Percentiles rank a stretch among this genome's conserved stretches.
Conservation (phyloP, 2,888 invertebrate genomes). For the Hyalella azteca region DNA sequence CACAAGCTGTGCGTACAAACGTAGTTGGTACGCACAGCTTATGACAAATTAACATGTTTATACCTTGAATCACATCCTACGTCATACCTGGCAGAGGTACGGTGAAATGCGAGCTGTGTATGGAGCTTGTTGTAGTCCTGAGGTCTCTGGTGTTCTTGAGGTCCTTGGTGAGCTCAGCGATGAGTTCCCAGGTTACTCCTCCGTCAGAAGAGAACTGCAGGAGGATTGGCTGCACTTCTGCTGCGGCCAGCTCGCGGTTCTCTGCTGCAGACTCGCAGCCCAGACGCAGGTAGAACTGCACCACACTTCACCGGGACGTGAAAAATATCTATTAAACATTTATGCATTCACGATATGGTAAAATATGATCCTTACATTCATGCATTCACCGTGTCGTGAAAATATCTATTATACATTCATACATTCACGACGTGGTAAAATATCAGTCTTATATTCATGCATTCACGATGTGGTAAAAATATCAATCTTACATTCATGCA, state of each 20-base stretch:
- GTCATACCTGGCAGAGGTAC: constrained; percentile 49
- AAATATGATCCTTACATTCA: no score
- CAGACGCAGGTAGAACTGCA: constrained; percentile 63
- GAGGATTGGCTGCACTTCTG: constrained; percentile 61
- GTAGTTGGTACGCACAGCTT: no score
- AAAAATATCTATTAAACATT: background rate
- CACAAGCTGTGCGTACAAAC: no score
- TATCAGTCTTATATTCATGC: no score
- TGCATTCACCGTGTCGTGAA: no score
- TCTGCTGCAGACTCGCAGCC: constrained; percentile 35
- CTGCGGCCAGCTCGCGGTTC: constrained; percentile 49
- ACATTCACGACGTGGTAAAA: no score
- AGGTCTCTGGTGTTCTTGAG: constrained; percentile 45
- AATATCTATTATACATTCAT: no score
- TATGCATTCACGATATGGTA: no score
- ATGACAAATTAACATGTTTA: no score
- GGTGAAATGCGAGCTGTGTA: constrained; percentile 45
- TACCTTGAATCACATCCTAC: no score
- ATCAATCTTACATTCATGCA: no score
- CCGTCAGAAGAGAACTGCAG: constrained; percentile 64
- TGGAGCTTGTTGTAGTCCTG: background rate
- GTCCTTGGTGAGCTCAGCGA: constrained; percentile 63
- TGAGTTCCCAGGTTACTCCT: constrained; percentile 63
- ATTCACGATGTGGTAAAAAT: no score
- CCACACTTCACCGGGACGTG: constrained; percentile 60